Evolutionary conservation across 2,888 invertebrate species (phyloP).

Genomic region (Drosophila infuscata): DNA sequence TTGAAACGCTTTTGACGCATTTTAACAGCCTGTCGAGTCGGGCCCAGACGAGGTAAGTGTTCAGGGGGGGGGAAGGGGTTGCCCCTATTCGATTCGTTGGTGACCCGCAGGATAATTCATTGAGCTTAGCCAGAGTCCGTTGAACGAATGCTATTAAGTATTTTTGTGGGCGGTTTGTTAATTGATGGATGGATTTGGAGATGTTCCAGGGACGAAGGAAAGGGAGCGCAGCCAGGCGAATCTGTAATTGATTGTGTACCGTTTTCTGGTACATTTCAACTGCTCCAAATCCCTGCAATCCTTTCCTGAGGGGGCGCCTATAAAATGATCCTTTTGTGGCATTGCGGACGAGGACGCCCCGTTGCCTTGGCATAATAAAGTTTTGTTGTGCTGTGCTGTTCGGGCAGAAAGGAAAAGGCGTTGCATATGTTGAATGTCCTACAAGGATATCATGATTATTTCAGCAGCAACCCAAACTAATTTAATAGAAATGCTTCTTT

Average conservation of each 20-base stretch:
- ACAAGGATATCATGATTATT: constrained; percentile 38
- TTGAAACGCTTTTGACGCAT: constrained; percentile 75
- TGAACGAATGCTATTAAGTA: constrained; percentile 47
- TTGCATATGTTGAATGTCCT: constrained; percentile 44
- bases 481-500: constrained; percentile 37
- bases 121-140: constrained; percentile 34
- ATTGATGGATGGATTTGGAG: constrained; percentile 52
- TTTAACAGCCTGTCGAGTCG: constrained; percentile 17
- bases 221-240: constrained; percentile 39
- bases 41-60: not conserved
- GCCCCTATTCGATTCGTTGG: constrained; percentile 10
- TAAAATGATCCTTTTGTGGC: constrained; percentile 54
- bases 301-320: constrained; percentile 6
- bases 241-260: constrained; percentile 70
- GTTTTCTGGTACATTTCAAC: constrained; percentile 48
- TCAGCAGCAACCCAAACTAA: constrained; percentile 24
- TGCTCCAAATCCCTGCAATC: constrained; percentile 36
- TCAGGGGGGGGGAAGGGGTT: not conserved
- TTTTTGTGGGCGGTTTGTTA: constrained; percentile 55
- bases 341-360: constrained; percentile 16
- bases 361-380: constrained; percentile 59
- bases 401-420: constrained; percentile 19
- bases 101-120: constrained; percentile 36
- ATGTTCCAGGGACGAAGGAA: constrained; percentile 8
- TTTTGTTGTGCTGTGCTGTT: constrained; percentile 1